Conservation (phyloP, 2,888 invertebrate species). For the Melanchra persicariae region DNA sequence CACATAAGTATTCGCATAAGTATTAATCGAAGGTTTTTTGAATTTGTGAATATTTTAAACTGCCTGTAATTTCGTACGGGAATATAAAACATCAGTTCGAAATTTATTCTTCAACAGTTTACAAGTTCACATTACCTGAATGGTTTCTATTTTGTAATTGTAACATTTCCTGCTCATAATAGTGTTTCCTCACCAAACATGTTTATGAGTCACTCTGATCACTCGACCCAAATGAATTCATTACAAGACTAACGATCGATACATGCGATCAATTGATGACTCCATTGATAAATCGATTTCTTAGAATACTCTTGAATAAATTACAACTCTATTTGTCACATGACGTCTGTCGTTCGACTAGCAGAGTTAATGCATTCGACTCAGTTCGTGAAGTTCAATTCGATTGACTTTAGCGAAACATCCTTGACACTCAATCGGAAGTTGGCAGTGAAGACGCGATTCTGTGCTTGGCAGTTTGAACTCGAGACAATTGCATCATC, state of each 20-base stretch:
- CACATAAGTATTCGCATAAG: constrained; percentile 8
- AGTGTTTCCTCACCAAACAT: constrained; percentile 48
- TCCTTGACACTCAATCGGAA: constrained; percentile 90
- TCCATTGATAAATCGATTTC: constrained; percentile 56
- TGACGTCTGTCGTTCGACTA: constrained; percentile 50
- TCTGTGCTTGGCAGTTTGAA: constrained; percentile 76
- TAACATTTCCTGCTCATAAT: constrained; percentile 52
- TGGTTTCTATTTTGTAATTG: constrained; percentile 23
- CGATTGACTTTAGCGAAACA: constrained; percentile 78
- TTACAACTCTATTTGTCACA: constrained; percentile 51
- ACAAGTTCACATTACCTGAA: constrained; percentile 10
- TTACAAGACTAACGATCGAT: constrained; percentile 46
- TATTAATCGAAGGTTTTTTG: constrained; percentile 15
- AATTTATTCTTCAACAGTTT: constrained; percentile 6
- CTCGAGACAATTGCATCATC: constrained; percentile 87
- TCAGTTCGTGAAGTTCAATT: constrained; percentile 70
- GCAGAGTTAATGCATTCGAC: constrained; percentile 63
- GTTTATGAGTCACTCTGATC: constrained; percentile 57
- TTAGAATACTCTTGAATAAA: constrained; percentile 56
- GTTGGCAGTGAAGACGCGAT: constrained; percentile 81
- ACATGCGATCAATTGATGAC: constrained; percentile 48
- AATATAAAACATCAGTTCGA: not conserved
- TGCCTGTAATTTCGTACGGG: not conserved
- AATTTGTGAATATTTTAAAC: constrained; percentile 5
- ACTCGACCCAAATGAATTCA: constrained; percentile 52